Evolutionary conservation across 2,888 invertebrate genomes (phyloP), one percentile per base, ranked within the genome.

Genomic region (Poecilus cupreus): DNA sequence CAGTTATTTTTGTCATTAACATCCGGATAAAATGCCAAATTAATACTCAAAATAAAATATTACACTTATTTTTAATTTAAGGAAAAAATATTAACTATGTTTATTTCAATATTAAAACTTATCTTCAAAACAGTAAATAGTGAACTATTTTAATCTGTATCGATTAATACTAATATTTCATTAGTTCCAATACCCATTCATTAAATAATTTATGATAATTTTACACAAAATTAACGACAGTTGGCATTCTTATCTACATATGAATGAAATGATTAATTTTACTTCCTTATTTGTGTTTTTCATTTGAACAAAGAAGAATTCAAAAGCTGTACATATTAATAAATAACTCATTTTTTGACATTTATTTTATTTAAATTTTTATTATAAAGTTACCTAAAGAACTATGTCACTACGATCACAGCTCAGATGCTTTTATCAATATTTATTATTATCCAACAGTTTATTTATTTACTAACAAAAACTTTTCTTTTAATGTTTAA

Each of bases 211-310:
- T n/a, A n/a, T n/a, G n/a, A n/a, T 43, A 3, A 43, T 43, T 11
- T 3, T 43, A 43, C 43, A 43, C 10, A 43, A 43, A 43, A 43
- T 43, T 32, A 11, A 43, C n/a, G 10, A 10, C n/a, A 43, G n/a
- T 43, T 43, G 51, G 1, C 20, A 51, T 18, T 20, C 51, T 51
- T 51, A 51, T 51, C 20, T 13, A 0, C 51, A 18, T 51, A 18
- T 51, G 8, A 51, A 51, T 51, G 51, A 20, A n/a, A 51, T 18
- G 20, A 51, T 51, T 51, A 51, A 20, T 51, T 51, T 51, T 51
- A 51, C 51, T 51, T 51, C 20, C 51, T 51, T 18, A 51, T 51
- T 51, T 51, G 20, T 54, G 54, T 54, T 22, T 24, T 54, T 22
- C n/a, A 20, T 32, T 54, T 54, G 1, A 54, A 20, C 22, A 54